Percentiles rank a stretch among this genome's conserved stretches.
Conservation (phyloP, 2,888 invertebrate species). For the Drosophila nr. perissopoda region DNA sequence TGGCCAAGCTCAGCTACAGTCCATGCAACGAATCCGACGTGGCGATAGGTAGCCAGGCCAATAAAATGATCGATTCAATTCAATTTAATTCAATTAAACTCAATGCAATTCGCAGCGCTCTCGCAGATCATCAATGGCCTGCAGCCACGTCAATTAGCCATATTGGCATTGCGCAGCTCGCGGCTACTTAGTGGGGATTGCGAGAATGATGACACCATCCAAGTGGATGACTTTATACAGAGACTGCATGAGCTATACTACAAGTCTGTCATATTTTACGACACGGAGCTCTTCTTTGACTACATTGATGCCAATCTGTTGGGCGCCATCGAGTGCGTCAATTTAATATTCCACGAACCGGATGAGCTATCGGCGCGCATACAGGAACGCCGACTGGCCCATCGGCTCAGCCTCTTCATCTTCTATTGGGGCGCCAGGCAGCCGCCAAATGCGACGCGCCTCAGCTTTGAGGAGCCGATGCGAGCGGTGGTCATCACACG, state of each 20-base stretch:
- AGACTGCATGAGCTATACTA: constrained; percentile 78
- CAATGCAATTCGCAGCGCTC: constrained; percentile 65
- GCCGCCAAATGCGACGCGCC: constrained; percentile 84
- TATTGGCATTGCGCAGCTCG: constrained; percentile 61
- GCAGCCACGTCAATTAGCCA: constrained; percentile 76
- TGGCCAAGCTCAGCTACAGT: constrained; percentile 28
- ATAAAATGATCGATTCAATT: constrained; percentile 11
- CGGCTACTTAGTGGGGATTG: constrained; percentile 32
- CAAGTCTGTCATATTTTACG: constrained; percentile 82
- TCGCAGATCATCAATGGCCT: constrained; percentile 83
- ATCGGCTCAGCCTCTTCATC: constrained; percentile 86
- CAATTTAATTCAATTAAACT: constrained; percentile 5
- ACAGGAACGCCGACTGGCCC: constrained; percentile 74
- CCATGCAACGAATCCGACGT: constrained; percentile 74
- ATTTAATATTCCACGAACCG: constrained; percentile 82
- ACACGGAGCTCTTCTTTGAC: constrained; percentile 78
- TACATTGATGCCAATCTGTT: constrained; percentile 80
- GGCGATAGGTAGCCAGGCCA: constrained; percentile 66
- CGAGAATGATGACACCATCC: constrained; percentile 55
- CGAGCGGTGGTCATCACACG: constrained; percentile 89
- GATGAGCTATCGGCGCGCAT: constrained; percentile 74
- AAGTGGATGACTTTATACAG: constrained; percentile 82
- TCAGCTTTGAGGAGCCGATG: constrained; percentile 84
- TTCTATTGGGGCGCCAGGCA: constrained; percentile 88
- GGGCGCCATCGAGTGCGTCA: constrained; percentile 83